Base-by-base conservation (phyloP, 2,888 invertebrate genomes). In the Tortricodes alternella region DNA sequence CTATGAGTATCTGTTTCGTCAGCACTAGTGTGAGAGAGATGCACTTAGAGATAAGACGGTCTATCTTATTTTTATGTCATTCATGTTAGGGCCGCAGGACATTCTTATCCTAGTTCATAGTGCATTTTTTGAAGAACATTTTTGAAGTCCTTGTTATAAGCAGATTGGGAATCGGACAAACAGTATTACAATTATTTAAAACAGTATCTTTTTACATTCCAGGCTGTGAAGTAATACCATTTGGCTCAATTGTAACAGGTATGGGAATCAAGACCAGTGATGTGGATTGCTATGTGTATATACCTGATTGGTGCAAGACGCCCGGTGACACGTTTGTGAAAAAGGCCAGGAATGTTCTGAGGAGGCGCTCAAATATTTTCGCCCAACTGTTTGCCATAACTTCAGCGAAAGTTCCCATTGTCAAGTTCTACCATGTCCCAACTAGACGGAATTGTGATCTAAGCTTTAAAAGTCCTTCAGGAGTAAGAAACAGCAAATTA, bases 181-280 rank as follows among this genome's bases (percentile, higher is more conserved):
- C n/a, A n/a, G n/a, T n/a, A n/a, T n/a, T n/a, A n/a, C n/a, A n/a
- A n/a, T n/a, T n/a, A n/a, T 21, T 21, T 13, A 18, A 29, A 44
- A 29, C n/a, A 3, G 5, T 1, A 11, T 29, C 29, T 4, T 29
- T 29, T 57, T 51, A 53, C 52, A 27, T 77, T 78, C 9, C 80
- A 90, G 90, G 76, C 60, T 81, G 85, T 58, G 52, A 58, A 46
- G 74, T 87, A 0, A 51, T 75, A n/a, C 92, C 93, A 0, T 96
- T 95, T 78, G 96, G 96, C 1, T 96, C 96, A 0, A 92, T 94
- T 21, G 89, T 94, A 0, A 95, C 94, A 0, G 94, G 94, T 1
- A 78, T 96, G 46, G 93, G 93, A 2, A 93, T 95, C 44, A 92
- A 90, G 70, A 80, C 91, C 62, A 95, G 95, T 71, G 96, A 96